Conservation (phyloP, 2,113 vertebrate genomes). For the Thermophis baileyi region DNA sequence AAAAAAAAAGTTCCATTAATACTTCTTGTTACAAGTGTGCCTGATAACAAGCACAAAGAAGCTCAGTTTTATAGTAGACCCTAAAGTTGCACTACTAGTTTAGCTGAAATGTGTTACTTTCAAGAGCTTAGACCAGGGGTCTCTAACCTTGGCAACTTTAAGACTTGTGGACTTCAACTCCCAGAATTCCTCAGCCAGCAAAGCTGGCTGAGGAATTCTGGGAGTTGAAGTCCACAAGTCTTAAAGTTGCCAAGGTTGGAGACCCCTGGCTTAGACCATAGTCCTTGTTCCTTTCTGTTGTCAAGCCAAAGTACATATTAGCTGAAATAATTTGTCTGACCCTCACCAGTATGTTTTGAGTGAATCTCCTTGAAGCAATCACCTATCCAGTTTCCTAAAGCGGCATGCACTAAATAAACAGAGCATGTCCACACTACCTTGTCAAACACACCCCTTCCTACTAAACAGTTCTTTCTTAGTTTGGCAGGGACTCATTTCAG, state of each 20-base stretch:
- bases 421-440: neutral
- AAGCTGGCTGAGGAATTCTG: no score
- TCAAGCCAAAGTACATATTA: neutral
- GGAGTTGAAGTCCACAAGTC: no score
- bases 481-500: neutral
- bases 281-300: no score
- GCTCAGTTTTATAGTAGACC: neutral
- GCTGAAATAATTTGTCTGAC: neutral
- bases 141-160: no score
- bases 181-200: no score
- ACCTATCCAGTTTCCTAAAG: neutral
- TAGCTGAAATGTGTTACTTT: neutral
- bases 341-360: neutral
- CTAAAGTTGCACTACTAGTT: no score
- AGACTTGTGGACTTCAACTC: no score
- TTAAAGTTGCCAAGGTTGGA: no score
- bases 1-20: neutral
- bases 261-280: neutral
- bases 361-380: neutral
- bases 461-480: neutral
- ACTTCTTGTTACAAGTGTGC: neutral
- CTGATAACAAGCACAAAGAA: neutral
- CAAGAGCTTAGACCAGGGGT: neutral
- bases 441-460: neutral
- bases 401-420: neutral